Conservation (phyloP, 2,113 vertebrate species). For the Dromiciops gliroides region DNA sequence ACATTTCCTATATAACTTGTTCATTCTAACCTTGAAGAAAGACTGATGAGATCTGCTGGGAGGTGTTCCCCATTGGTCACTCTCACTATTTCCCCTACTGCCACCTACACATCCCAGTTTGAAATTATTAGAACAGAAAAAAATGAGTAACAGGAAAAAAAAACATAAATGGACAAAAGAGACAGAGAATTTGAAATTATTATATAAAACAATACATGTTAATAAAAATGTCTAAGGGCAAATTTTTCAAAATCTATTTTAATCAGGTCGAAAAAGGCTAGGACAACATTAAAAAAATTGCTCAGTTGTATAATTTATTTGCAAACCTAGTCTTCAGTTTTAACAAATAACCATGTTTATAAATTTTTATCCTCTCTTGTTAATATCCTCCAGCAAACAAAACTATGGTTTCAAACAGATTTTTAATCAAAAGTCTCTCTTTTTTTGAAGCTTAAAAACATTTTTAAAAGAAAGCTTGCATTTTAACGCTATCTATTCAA, state of each 20-base stretch:
- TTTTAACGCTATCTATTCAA: constrained; percentile 11
- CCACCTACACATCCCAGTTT: constrained; percentile 94
- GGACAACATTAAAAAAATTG: constrained; percentile 37
- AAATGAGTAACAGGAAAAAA: constrained; percentile 79
- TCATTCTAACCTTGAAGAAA: constrained; percentile 98
- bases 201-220: constrained; percentile 86
- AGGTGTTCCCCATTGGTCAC: constrained; percentile 98
- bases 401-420: background rate
- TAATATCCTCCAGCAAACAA: background rate
- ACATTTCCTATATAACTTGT: constrained; percentile 78
- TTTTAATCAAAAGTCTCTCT: background rate
- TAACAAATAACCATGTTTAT: background rate
- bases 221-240: constrained; percentile 84
- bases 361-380: background rate
- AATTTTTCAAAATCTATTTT: constrained; percentile 91
- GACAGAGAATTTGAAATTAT: constrained; percentile 88
- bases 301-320: background rate
- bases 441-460: constrained; percentile 22
- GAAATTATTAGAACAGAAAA: constrained; percentile 86
- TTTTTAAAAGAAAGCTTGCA: constrained; percentile 24
- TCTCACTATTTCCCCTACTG: constrained; percentile 99
- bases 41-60: constrained; percentile 99
- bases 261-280: constrained; percentile 80
- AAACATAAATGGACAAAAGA: constrained; percentile 84
- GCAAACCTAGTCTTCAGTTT: constrained; percentile 49